Evolutionary conservation across 2,113 vertebrate species (phyloP).

Genomic region (Solenodon paradoxus): DNA sequence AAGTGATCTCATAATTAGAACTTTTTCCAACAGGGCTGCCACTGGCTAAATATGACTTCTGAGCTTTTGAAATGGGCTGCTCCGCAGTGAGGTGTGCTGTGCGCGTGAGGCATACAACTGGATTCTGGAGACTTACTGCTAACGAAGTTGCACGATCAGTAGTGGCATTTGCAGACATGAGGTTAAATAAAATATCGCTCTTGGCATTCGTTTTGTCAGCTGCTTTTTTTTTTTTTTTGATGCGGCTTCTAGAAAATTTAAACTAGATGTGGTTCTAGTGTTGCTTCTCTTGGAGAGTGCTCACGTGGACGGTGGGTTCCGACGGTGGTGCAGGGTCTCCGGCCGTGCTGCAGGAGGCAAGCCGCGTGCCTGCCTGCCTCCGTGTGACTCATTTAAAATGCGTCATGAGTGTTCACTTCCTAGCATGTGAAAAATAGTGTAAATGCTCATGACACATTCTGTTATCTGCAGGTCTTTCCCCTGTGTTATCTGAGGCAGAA

Average conservation of each 20-base stretch:
- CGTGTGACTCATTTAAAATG: no score
- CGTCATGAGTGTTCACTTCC: neutral
- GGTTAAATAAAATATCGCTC: neutral
- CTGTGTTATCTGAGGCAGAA: neutral
- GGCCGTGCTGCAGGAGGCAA: no score
- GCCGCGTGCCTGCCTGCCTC: no score
- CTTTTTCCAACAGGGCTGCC: neutral
- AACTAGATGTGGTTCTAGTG: neutral
- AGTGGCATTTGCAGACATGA: neutral
- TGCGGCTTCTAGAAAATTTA: neutral
- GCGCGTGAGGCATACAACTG: neutral
- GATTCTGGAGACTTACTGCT: neutral
- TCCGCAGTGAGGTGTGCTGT: neutral
- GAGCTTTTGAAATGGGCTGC: neutral
- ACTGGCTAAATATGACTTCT: fast-evolving
- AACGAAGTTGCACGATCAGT: no score
- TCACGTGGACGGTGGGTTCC: no score
- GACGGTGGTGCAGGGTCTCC: no score
- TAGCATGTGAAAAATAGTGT: neutral
- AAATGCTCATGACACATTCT: neutral
- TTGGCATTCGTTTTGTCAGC: neutral
- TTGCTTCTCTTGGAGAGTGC: neutral
- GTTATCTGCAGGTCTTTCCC: neutral
- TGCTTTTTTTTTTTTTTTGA: neutral
- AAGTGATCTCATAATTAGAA: neutral